These are phyloP conservation scores for Drosophila sp. DNA, from an alignment of 1,140 invertebrate species.

Conservation along the genomic window DNA sequence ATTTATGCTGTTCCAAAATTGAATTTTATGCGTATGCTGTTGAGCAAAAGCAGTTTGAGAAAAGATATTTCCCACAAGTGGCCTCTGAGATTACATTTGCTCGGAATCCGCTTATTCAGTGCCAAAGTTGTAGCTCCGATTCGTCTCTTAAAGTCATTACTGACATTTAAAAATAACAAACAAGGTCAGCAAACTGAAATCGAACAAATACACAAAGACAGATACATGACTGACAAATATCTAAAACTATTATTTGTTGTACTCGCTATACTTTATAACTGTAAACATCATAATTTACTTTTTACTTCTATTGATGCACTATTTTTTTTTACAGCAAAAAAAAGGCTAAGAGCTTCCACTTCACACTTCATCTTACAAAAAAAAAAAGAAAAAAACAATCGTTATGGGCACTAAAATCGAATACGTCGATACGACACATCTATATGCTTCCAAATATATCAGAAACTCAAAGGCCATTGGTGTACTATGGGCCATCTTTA, in stretches of 20 bases:
- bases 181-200: slow-evolving; percentile 72
- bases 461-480: slow-evolving; percentile 98
- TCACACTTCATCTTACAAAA: too few relatives aligned
- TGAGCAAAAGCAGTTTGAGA: too few relatives aligned
- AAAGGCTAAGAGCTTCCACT: slow-evolving; percentile 27
- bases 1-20: too few relatives aligned
- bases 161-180: slow-evolving; percentile 14
- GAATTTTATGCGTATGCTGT: too few relatives aligned
- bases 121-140: slow-evolving; percentile 40
- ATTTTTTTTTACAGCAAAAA: slow-evolving; percentile 53
- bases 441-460: slow-evolving; percentile 96
- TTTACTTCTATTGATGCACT: slow-evolving; percentile 47
- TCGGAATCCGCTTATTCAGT: not conserved
- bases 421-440: slow-evolving; percentile 94
- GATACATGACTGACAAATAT: slow-evolving; percentile 66
- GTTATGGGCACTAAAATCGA: slow-evolving; percentile 95
- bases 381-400: too few relatives aligned
- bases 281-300: slow-evolving; percentile 54
- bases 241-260: slow-evolving; percentile 26
- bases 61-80: not conserved
- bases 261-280: slow-evolving; percentile 40
- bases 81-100: not conserved
- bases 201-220: slow-evolving; percentile 43
- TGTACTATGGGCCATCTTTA: slow-evolving; percentile 98
- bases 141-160: slow-evolving; percentile 32